These are phyloP conservation scores for Noctua comes DNA, from an alignment of 2,888 invertebrate genomes.

Conservation along the genomic window DNA sequence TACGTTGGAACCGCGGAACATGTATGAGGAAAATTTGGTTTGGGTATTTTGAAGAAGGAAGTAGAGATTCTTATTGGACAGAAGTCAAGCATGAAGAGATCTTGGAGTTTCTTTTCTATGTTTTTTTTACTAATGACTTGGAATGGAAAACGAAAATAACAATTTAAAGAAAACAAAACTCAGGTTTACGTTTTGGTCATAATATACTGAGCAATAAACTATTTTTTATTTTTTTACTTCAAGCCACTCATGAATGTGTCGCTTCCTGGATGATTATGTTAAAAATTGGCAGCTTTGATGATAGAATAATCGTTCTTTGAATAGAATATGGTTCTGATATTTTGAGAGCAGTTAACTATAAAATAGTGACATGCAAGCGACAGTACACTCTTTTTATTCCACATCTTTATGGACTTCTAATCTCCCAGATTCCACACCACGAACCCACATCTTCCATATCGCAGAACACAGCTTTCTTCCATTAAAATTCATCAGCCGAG, in stretches of 20 bases:
- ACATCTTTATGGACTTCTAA: slow-evolving; percentile 37
- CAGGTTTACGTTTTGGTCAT: background rate
- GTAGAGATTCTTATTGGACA: slow-evolving; percentile 20
- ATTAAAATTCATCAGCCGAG: slow-evolving; percentile 63
- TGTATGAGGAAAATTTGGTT: background rate
- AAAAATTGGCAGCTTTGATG: background rate
- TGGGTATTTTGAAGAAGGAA: background rate
- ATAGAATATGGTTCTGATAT: background rate
- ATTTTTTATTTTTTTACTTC: background rate
- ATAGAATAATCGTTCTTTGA: background rate
- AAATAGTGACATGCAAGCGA: slow-evolving; percentile 1
- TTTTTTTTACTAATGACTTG: too few species aligned
- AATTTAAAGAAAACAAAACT: background rate
- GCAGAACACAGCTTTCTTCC: slow-evolving; percentile 62
- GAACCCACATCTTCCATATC: slow-evolving; percentile 48
- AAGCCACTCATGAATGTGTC: background rate
- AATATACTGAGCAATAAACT: background rate
- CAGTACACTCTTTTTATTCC: background rate
- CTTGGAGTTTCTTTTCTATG: background rate
- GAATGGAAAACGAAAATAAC: background rate
- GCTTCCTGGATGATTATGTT: background rate
- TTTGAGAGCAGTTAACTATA: slow-evolving; percentile 3
- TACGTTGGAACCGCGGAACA: background rate
- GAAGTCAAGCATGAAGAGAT: background rate
- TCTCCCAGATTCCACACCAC: slow-evolving; percentile 31